Evolutionary conservation across 2,113 vertebrate species (phyloP).

Genomic region (Mustela nigripes): DNA sequence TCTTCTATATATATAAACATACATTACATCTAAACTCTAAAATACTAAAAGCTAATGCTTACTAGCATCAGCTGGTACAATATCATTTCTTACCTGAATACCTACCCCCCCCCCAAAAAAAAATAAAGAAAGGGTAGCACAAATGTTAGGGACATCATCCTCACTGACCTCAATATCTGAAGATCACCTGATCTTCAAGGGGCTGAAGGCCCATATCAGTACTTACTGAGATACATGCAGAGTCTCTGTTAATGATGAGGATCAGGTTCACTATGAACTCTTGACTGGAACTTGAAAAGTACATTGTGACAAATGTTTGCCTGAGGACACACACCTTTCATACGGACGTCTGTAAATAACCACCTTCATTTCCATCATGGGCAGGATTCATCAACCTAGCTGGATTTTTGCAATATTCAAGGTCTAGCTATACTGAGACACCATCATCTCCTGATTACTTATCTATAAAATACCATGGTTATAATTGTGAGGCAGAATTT

Average conservation of each 20-base stretch:
- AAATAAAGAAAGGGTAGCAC: background rate
- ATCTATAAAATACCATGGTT: background rate
- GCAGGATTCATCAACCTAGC: background rate
- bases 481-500: background rate
- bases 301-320: background rate
- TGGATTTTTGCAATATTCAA: background rate
- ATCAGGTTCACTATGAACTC: background rate
- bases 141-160: background rate
- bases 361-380: background rate
- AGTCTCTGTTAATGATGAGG: background rate
- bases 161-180: background rate
- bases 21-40: background rate
- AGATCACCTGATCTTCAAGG: background rate
- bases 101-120: background rate
- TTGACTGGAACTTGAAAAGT: background rate
- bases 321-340: background rate
- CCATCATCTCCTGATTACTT: background rate
- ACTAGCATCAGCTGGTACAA: too few relatives aligned
- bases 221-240: background rate
- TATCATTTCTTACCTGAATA: background rate
- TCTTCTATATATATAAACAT: background rate
- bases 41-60: background rate
- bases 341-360: background rate
- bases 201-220: background rate
- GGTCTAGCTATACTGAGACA: background rate